A percentile compares a stretch with the other conserved stretches of the same genome.
These are phyloP conservation scores for Psix sp. DNA, from an alignment of 1,140 invertebrate genomes.

Conservation along the genomic window DNA sequence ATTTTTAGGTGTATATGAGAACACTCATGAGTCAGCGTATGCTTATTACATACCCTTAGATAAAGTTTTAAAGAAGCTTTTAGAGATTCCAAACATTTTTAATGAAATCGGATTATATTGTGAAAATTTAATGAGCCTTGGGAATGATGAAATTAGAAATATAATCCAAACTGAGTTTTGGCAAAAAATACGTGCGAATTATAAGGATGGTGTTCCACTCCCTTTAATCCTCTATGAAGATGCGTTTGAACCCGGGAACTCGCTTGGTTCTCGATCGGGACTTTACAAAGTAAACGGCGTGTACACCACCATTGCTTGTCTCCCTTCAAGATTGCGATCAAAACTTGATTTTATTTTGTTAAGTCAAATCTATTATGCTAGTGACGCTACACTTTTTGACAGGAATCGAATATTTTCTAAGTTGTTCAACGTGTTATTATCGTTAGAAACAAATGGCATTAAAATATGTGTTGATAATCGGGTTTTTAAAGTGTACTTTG, in stretches of 20 bases:
- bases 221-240: constrained; percentile 48
- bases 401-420: constrained; percentile 44
- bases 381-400: constrained; percentile 41
- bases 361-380: constrained; percentile 39
- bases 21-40: constrained; percentile 5
- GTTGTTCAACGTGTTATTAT: constrained; percentile 24
- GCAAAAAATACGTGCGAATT: constrained; percentile 21
- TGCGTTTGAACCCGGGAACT: constrained; percentile 46
- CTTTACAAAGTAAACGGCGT: constrained; percentile 46
- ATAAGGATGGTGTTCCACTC: constrained; percentile 22
- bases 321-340: constrained; percentile 41
- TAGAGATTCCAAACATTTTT: constrained; percentile 20
- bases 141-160: constrained; percentile 16
- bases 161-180: constrained; percentile 38
- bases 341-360: constrained; percentile 54
- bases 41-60: constrained; percentile 13
- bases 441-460: constrained; percentile 28
- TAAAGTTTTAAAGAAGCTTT: constrained; percentile 27
- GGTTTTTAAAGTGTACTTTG: constrained; percentile 27
- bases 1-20: constrained; percentile 16
- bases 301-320: constrained; percentile 39
- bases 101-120: constrained; percentile 14
- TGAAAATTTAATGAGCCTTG: constrained; percentile 2
- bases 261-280: constrained; percentile 23
- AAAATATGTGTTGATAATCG: constrained; percentile 12